Evolutionary conservation across 2,888 invertebrate genomes (phyloP).

Genomic region (Diabrotica balteata): DNA sequence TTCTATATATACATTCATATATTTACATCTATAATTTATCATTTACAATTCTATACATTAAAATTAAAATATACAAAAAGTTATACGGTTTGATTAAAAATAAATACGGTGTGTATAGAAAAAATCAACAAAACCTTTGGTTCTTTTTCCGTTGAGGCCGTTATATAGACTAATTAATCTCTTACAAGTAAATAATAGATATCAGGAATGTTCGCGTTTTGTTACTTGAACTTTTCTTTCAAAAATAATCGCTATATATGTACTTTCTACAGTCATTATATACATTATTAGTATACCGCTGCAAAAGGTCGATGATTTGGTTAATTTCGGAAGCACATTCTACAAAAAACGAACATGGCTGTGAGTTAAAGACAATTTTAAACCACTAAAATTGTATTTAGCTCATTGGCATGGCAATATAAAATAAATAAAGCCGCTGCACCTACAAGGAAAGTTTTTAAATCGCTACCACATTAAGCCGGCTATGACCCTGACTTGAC

Average conservation of each 20-base stretch:
- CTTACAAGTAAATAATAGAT: slow-evolving; percentile 11
- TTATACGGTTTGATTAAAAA: slow-evolving; percentile 19
- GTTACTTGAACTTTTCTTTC: slow-evolving; percentile 1
- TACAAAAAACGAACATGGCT: too few relatives aligned
- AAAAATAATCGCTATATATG: slow-evolving; percentile 21
- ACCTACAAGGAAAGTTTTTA: too few relatives aligned
- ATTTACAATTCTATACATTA: slow-evolving; percentile 33
- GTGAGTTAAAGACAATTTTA: too few relatives aligned
- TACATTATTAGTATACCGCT: slow-evolving; percentile 10
- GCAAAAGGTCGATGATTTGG: too few relatives aligned
- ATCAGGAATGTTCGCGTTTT: slow-evolving; percentile 14
- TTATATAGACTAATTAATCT: slow-evolving; percentile 17
- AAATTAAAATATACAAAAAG: slow-evolving; percentile 30
- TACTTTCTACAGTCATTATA: slow-evolving; percentile 15
- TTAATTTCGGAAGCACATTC: too few relatives aligned
- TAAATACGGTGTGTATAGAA: slow-evolving; percentile 37
- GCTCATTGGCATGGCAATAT: too few relatives aligned
- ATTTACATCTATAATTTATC: slow-evolving; percentile 28
- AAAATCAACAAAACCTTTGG: slow-evolving; percentile 34
- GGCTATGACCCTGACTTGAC: too few relatives aligned
- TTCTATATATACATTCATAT: slow-evolving; percentile 22
- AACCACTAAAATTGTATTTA: too few relatives aligned
- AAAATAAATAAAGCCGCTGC: too few relatives aligned
- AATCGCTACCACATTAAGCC: too few relatives aligned
- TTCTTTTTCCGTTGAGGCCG: slow-evolving; percentile 37